phyloP scores from a whole-genome alignment of 2,888 invertebrate species.

The Ectropis crepuscularia region DNA sequence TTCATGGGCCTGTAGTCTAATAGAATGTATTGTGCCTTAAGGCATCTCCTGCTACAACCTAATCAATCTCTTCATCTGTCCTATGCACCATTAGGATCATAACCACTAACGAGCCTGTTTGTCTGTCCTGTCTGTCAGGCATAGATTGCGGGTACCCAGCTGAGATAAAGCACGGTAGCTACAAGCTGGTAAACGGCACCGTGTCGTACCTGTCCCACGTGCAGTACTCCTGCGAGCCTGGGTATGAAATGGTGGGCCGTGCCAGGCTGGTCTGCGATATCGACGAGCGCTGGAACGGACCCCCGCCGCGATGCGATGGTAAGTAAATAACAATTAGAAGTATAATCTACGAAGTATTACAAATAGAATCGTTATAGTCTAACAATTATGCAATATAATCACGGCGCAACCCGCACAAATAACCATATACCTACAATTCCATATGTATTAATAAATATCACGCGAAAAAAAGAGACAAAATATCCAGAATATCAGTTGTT shows the following conservation, averaged over 20 bases:
- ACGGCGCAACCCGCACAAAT: too few species aligned
- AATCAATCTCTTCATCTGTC: too few species aligned
- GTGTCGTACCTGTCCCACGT: conserved; percentile 95
- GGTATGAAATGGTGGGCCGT: conserved; percentile 94
- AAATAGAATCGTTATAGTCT: too few species aligned
- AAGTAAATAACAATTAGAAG: conserved; percentile 41
- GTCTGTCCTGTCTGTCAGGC: conserved; percentile 75
- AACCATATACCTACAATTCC: too few species aligned
- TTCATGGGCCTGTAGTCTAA: too few species aligned
- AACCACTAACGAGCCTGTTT: not conserved
- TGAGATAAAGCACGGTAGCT: conserved; percentile 92
- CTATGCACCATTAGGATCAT: too few species aligned
- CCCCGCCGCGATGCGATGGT: conserved; percentile 95
- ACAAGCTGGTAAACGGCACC: conserved; percentile 92
- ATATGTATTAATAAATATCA: too few species aligned
- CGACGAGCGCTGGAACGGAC: conserved; percentile 97
- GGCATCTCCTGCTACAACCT: too few species aligned
- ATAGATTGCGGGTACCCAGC: conserved; percentile 96
- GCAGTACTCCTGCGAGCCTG: conserved; percentile 92
- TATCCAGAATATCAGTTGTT: too few species aligned
- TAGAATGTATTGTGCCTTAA: too few species aligned
- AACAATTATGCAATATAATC: too few species aligned
- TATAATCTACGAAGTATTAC: not conserved
- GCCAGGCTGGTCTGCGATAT: conserved; percentile 94
- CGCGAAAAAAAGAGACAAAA: too few species aligned